phyloP scores from a whole-genome alignment of 2,888 invertebrate species.

The Neoscelio sp. region DNA sequence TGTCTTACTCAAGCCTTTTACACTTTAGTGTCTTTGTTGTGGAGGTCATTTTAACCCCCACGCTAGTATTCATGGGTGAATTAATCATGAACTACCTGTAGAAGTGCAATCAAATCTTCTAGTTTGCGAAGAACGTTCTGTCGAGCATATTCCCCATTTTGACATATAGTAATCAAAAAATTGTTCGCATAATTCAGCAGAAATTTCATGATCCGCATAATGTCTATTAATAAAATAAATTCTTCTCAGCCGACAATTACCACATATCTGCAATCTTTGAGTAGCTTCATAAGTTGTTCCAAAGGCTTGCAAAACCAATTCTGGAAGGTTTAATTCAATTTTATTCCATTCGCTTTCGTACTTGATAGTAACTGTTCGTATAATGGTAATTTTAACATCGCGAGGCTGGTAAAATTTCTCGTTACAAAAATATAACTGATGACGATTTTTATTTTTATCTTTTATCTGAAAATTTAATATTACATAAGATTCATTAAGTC shows the following conservation, averaged over 20 bases:
- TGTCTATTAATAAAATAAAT: conserved; percentile 90
- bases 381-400: conserved; percentile 30
- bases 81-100: conserved; percentile 31
- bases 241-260: conserved; percentile 95
- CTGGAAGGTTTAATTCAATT: conserved; percentile 96
- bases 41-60: too few relatives aligned
- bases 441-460: conserved; percentile 72
- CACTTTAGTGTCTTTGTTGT: too few relatives aligned
- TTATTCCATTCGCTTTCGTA: conserved; percentile 98
- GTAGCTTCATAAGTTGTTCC: conserved; percentile 97
- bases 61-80: too few relatives aligned
- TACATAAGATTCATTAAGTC: background rate
- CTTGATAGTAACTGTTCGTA: conserved; percentile 93
- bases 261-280: conserved; percentile 94
- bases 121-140: conserved; percentile 77
- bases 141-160: conserved; percentile 76
- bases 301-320: conserved; percentile 95
- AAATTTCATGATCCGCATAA: conserved; percentile 75
- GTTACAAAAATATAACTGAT: conserved; percentile 85
- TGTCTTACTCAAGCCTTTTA: too few relatives aligned
- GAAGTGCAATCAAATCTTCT: conserved; percentile 52
- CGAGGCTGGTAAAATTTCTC: conserved; percentile 90
- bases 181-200: conserved; percentile 73
- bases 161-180: conserved; percentile 78
- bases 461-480: conserved; percentile 69